A percentile compares a stretch with the other conserved stretches of the same genome.
Evolutionary conservation across 2,888 invertebrate genomes (phyloP).

Genomic region (Scaptomyza caliginosa): DNA sequence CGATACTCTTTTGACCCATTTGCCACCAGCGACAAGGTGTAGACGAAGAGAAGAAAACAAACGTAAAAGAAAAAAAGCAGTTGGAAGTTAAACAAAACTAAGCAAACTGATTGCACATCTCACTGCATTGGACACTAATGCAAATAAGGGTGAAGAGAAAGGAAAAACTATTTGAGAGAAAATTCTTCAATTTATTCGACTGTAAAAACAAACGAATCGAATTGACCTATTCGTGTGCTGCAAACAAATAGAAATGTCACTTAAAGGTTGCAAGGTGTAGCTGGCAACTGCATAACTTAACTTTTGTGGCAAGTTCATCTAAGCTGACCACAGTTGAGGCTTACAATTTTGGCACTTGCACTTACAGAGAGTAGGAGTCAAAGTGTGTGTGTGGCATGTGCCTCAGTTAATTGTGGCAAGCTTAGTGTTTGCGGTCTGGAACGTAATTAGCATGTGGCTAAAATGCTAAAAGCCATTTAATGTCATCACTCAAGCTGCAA

Average conservation of each 20-base stretch:
- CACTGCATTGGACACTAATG: slow-evolving; percentile 29
- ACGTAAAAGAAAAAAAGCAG: slow-evolving; percentile 10
- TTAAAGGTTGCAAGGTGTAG: slow-evolving; percentile 25
- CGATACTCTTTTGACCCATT: not conserved
- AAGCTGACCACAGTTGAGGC: slow-evolving; percentile 15
- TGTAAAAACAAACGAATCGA: slow-evolving; percentile 58
- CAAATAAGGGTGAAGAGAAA: slow-evolving; percentile 8
- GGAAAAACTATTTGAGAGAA: slow-evolving; percentile 20
- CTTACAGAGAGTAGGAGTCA: not conserved
- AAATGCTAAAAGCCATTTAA: slow-evolving; percentile 14
- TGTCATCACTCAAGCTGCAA: not conserved
- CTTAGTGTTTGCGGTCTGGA: not conserved
- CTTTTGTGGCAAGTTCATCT: not conserved
- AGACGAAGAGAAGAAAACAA: not conserved
- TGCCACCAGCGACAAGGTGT: not conserved
- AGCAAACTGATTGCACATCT: slow-evolving; percentile 27
- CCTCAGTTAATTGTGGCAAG: slow-evolving; percentile 12
- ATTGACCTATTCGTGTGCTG: slow-evolving; percentile 42
- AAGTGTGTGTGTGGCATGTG: not conserved
- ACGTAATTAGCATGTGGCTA: slow-evolving; percentile 34
- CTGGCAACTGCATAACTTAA: slow-evolving; percentile 13
- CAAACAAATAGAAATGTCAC: slow-evolving; percentile 32
- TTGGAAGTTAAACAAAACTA: slow-evolving; percentile 35
- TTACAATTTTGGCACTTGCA: slow-evolving; percentile 2
- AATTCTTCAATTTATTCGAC: slow-evolving; percentile 65